These are phyloP conservation scores for Chamaea fasciata DNA, from an alignment of 2,113 vertebrate species.

Conservation along the genomic window DNA sequence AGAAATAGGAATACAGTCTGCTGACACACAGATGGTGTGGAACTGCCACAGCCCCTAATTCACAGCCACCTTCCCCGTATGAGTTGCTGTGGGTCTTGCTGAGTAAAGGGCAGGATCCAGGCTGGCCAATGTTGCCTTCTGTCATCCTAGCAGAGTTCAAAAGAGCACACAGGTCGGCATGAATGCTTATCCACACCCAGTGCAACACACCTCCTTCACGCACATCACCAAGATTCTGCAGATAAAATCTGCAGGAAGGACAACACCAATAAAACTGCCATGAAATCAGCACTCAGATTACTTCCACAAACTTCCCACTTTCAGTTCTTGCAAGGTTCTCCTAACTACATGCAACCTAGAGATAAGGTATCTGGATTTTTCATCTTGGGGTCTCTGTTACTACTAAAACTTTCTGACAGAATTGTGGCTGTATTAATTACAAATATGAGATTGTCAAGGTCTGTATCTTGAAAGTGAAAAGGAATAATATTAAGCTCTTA, in stretches of 20 bases:
- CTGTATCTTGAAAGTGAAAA: not conserved
- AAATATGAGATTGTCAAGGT: not conserved
- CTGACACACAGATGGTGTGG: not conserved
- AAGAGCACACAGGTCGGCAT: not conserved
- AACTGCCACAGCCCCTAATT: not conserved
- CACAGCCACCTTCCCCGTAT: fast-evolving
- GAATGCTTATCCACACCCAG: not conserved
- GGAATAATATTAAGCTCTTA: not conserved
- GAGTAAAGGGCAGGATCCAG: not conserved
- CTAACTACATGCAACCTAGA: not conserved
- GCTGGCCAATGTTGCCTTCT: not conserved
- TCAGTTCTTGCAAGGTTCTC: not conserved
- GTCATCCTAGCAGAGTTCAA: not conserved
- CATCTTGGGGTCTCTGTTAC: not conserved
- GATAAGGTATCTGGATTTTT: constrained; percentile 1
- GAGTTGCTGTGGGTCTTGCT: not conserved
- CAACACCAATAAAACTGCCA: not conserved
- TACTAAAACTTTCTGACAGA: not conserved
- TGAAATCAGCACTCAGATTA: not conserved
- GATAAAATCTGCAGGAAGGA: not conserved
- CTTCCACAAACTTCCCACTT: not conserved
- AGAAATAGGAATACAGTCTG: not conserved
- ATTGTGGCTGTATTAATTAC: not conserved
- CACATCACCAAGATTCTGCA: not conserved
- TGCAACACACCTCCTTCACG: not conserved